Percentiles rank a stretch among this genome's conserved stretches.
Evolutionary conservation across 1,140 invertebrate genomes (phyloP).

Genomic region (Cotesia glomerata): DNA sequence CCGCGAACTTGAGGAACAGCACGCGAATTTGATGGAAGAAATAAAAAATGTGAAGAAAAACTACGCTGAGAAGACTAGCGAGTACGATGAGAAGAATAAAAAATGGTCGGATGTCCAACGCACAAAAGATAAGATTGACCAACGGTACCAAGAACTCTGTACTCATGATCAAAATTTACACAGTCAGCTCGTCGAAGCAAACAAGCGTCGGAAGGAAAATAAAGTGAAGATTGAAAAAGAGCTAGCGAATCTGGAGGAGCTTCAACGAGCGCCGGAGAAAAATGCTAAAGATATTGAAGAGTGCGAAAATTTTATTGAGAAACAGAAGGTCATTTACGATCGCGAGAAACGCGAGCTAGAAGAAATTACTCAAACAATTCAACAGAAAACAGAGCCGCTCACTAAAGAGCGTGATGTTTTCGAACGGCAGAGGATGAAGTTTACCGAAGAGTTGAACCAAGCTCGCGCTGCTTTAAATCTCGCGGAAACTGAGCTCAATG

Average conservation of each 20-base stretch:
- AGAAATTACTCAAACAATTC: conserved; percentile 68
- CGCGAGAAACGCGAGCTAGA: conserved; percentile 65
- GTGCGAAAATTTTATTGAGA: conserved; percentile 68
- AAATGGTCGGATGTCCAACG: conserved; percentile 56
- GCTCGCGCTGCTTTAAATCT: conserved; percentile 76
- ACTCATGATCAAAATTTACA: conserved; percentile 70
- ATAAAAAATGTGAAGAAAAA: conserved; percentile 65
- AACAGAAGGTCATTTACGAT: conserved; percentile 62
- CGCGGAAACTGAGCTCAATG: conserved; percentile 81
- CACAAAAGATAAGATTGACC: conserved; percentile 57
- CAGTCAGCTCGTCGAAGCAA: conserved; percentile 69
- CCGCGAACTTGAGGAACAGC: conserved; percentile 65
- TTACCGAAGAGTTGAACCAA: conserved; percentile 76
- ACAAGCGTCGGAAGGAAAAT: conserved; percentile 72
- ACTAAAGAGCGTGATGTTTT: conserved; percentile 58
- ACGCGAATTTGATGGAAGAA: conserved; percentile 61
- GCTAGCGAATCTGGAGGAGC: conserved; percentile 69
- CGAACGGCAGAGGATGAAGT: conserved; percentile 71
- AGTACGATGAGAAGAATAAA: conserved; percentile 68
- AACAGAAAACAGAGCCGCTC: conserved; percentile 70
- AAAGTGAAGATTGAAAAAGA: conserved; percentile 60
- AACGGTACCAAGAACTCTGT: conserved; percentile 67
- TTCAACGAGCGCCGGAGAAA: conserved; percentile 72
- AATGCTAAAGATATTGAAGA: conserved; percentile 76
- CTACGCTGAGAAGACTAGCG: conserved; percentile 64